Evolutionary conservation across 1,140 invertebrate genomes (phyloP).

Genomic region (Apocrypta bakeri): DNA sequence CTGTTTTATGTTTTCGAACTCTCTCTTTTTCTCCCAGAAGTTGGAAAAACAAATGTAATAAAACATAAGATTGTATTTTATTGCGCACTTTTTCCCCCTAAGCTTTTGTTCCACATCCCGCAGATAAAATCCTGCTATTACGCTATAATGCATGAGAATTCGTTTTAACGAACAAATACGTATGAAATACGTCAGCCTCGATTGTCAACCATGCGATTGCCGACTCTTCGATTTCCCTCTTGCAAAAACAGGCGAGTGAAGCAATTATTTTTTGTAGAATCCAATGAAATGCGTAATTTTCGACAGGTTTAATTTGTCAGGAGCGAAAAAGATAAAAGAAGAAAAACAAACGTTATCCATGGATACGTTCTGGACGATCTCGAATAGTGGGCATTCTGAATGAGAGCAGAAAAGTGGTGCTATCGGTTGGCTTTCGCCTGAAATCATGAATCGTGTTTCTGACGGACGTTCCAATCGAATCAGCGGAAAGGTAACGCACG

Average conservation of each 20-base stretch:
- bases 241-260: too few relatives aligned
- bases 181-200: too few relatives aligned
- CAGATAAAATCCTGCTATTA: too few relatives aligned
- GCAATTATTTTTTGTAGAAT: too few relatives aligned
- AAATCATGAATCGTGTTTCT: constrained; percentile 18
- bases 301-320: not conserved
- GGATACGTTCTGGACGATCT: not conserved
- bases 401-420: not conserved
- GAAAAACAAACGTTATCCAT: not conserved
- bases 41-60: not conserved
- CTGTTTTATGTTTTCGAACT: constrained; percentile 15
- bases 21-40: too few relatives aligned
- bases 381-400: not conserved
- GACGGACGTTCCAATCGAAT: constrained; percentile 20
- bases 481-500: not conserved
- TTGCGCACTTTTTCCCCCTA: too few relatives aligned
- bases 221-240: too few relatives aligned
- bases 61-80: too few relatives aligned
- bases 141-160: too few relatives aligned
- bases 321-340: not conserved
- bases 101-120: too few relatives aligned
- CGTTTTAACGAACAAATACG: too few relatives aligned
- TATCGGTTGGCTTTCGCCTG: not conserved
- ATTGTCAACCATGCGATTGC: too few relatives aligned
- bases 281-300: not conserved